These are phyloP conservation scores for Thera obeliscata DNA, from an alignment of 2,888 invertebrate species.

Conservation along the genomic window DNA sequence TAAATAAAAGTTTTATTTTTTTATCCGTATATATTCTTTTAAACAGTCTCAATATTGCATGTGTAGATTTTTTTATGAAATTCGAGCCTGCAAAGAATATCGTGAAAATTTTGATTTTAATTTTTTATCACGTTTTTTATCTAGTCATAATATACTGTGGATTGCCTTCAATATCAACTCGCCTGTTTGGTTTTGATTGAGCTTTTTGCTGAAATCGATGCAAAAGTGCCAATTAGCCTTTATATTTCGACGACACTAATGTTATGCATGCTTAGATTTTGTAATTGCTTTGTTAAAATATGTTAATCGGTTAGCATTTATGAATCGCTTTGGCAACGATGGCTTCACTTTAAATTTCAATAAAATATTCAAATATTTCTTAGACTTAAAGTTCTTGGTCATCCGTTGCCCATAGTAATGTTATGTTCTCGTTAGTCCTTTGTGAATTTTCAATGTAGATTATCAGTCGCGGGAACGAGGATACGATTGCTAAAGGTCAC, in stretches of 20 bases:
- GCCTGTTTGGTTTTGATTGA: constrained; percentile 15
- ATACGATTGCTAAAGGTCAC: constrained; percentile 79
- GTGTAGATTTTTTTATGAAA: neutral
- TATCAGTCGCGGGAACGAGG: constrained; percentile 72
- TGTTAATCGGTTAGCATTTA: neutral
- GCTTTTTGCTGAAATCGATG: constrained; percentile 25
- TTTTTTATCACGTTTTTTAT: constrained; percentile 17
- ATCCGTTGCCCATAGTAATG: neutral
- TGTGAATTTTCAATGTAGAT: constrained; percentile 62
- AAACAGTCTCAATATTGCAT: neutral
- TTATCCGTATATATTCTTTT: neutral
- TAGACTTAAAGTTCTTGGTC: neutral
- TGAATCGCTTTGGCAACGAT: neutral
- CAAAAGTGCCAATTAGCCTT: neutral
- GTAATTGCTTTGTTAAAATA: neutral
- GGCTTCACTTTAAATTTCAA: neutral
- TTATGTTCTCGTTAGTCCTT: neutral
- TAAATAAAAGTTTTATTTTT: neutral
- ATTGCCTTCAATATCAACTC: constrained; percentile 37
- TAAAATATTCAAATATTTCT: neutral
- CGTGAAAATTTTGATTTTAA: constrained; percentile 43
- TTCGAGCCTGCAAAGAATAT: neutral
- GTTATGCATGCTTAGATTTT: neutral
- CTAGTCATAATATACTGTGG: constrained; percentile 43
- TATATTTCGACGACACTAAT: neutral